Evolutionary conservation across 2,113 vertebrate genomes (phyloP).

Genomic region (Neolamprologus variostigma): DNA sequence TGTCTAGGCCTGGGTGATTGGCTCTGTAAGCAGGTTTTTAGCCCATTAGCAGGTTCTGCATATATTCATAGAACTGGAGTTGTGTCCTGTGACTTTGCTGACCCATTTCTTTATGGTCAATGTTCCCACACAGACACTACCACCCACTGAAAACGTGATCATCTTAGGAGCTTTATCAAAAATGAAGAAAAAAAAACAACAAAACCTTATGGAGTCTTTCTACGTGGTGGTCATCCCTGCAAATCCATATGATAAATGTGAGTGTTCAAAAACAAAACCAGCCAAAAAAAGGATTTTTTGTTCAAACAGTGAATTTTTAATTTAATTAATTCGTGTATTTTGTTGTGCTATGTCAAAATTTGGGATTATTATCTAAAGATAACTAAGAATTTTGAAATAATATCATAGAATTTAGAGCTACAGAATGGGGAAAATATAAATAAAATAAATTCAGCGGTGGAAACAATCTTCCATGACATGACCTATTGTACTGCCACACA

Average conservation of each 20-base stretch:
- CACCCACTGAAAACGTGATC: background rate
- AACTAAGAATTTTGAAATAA: background rate
- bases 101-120: background rate
- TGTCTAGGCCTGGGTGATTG: background rate
- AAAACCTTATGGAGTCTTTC: too few relatives aligned
- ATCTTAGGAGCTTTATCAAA: background rate
- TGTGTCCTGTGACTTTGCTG: background rate
- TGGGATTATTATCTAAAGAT: background rate
- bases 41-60: background rate
- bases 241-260: background rate
- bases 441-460: background rate
- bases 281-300: background rate
- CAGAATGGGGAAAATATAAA: background rate
- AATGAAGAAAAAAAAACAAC: accelerated
- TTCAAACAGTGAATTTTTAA: background rate
- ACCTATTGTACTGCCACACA: background rate
- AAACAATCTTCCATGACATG: background rate
- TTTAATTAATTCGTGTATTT: background rate
- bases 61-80: background rate
- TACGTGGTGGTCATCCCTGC: background rate
- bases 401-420: background rate
- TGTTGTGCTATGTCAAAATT: background rate
- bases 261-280: background rate
- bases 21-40: background rate
- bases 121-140: background rate